Conservation (phyloP, 2,888 invertebrate genomes). For the Cosmorhoe ocellata region DNA sequence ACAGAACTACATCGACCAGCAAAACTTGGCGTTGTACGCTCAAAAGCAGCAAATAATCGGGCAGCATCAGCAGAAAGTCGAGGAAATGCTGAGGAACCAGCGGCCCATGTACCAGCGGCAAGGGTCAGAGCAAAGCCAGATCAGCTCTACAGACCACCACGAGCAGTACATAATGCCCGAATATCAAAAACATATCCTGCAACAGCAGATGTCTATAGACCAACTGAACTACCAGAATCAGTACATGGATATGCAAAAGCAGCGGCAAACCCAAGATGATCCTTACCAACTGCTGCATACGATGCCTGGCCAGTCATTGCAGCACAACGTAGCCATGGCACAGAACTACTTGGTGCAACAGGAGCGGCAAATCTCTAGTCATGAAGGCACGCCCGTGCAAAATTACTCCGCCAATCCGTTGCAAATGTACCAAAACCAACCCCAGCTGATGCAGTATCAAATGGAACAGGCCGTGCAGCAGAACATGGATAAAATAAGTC, state of each 20-base stretch:
- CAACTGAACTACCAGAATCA: conserved; percentile 59
- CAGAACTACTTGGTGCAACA: conserved; percentile 68
- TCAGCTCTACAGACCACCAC: conserved; percentile 62
- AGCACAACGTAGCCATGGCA: conserved; percentile 65
- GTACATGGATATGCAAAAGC: conserved; percentile 55
- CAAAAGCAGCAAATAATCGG: conserved; percentile 78
- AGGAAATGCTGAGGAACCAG: conserved; percentile 65
- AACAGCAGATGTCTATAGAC: conserved; percentile 70
- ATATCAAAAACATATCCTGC: conserved; percentile 58
- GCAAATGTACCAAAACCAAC: conserved; percentile 70
- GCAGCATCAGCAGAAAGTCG: conserved; percentile 78
- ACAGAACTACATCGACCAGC: conserved; percentile 82
- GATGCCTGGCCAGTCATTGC: conserved; percentile 74
- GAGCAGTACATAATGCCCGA: conserved; percentile 61
- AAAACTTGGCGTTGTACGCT: conserved; percentile 76
- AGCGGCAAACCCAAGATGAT: conserved; percentile 64
- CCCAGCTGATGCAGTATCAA: conserved; percentile 53
- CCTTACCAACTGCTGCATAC: conserved; percentile 59
- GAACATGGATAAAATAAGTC: conserved; percentile 40
- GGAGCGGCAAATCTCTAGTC: conserved; percentile 78
- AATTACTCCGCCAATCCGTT: conserved; percentile 72
- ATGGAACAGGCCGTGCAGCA: conserved; percentile 46
- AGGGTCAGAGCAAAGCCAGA: conserved; percentile 73
- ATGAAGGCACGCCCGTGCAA: conserved; percentile 78
- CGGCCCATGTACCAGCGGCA: conserved; percentile 72